Percentiles rank a stretch among this genome's conserved stretches.
phyloP scores from a whole-genome alignment of 2,797 vertebrate species.

The Moxostoma hubbsi region DNA sequence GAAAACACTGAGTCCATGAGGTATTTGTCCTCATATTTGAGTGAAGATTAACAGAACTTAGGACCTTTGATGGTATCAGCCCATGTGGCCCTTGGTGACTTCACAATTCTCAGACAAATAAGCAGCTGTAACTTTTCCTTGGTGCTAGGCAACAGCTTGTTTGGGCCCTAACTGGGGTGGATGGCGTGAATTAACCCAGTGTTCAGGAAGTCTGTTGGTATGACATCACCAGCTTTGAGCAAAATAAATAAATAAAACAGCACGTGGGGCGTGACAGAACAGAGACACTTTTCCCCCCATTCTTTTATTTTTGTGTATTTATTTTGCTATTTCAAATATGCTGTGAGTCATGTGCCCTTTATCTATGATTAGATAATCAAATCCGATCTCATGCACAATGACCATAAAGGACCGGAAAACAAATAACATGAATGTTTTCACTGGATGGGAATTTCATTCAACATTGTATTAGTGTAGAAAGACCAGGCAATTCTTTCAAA shows the following conservation, averaged over 20 bases:
- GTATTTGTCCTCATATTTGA: not conserved
- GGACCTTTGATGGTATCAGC: not conserved
- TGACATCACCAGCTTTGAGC: slow-evolving; percentile 72
- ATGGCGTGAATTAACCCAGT: slow-evolving; percentile 77
- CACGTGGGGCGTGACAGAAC: slow-evolving; percentile 62
- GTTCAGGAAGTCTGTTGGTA: slow-evolving; percentile 77
- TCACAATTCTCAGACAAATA: slow-evolving; percentile 65
- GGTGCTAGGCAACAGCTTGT: slow-evolving; percentile 71
- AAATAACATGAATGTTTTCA: slow-evolving; percentile 54
- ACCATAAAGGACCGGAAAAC: slow-evolving; percentile 55
- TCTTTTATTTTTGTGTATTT: slow-evolving; percentile 10
- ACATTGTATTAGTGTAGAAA: slow-evolving; percentile 6
- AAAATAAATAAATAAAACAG: slow-evolving; percentile 56
- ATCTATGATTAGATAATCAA: slow-evolving; percentile 65
- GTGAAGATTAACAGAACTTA: slow-evolving; percentile 15
- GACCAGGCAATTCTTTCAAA: not conserved
- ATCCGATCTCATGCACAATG: slow-evolving; percentile 57
- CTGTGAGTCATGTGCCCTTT: slow-evolving; percentile 76
- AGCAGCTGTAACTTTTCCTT: slow-evolving; percentile 59
- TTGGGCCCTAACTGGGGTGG: slow-evolving; percentile 64
- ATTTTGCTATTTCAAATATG: slow-evolving; percentile 58
- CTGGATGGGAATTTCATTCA: slow-evolving; percentile 50
- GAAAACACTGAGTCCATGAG: not conserved
- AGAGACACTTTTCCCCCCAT: slow-evolving; percentile 48
- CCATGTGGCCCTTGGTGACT: slow-evolving; percentile 35